Base-by-base conservation (phyloP, 2,888 invertebrate genomes). In the Machimus atricapillus region DNA sequence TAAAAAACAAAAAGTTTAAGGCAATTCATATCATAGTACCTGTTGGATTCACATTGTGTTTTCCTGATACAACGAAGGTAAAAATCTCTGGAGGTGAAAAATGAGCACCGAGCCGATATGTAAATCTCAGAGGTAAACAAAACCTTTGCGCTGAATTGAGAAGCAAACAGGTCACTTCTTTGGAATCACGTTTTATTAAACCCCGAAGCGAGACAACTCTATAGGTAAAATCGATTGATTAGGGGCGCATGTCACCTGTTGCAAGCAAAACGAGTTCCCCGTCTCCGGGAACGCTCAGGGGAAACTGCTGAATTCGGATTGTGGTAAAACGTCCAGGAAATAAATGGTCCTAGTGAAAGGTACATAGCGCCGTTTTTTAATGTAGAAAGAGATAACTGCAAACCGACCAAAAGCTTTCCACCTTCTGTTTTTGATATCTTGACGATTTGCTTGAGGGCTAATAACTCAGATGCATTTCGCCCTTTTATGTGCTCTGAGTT, bases 191-290 rank as follows among this genome's bases (percentile, higher is more conserved):
- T 66, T 66, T 66, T 74, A 19, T 40, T 40, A 6, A 14, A 66
- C 34, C 16, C 12, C 16, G 58, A 16, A 85, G 74, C 37, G 43
- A 40, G 78, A 43, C 66, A 40, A 19, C 12, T 85, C n/a, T 37
- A 85, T 19, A 19, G 27, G 14, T 9, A n/a, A 7, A 52, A 85
- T 76, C 66, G 85, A 73, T 76, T 74, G 34, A 34, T 46, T 43
- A 19, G 27, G 56, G 58, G 87, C 87, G 87, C 87, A 87, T 87
- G 87, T 58, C 87, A 87, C 87, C 87, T 87, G 87, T 87, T 87
- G 87, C 87, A 34, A 66, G 81, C 9, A 27, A 79, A 14, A 9
- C 14, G 8, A n/a, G n/a, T 46, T 78, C 78, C 23, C 78, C 78
- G 7, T 78, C 37, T 78, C 23, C 40, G n/a, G 14, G 43, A 43